Evolutionary conservation across 2,113 vertebrate species (phyloP).

Genomic region (Xenopus laevis): DNA sequence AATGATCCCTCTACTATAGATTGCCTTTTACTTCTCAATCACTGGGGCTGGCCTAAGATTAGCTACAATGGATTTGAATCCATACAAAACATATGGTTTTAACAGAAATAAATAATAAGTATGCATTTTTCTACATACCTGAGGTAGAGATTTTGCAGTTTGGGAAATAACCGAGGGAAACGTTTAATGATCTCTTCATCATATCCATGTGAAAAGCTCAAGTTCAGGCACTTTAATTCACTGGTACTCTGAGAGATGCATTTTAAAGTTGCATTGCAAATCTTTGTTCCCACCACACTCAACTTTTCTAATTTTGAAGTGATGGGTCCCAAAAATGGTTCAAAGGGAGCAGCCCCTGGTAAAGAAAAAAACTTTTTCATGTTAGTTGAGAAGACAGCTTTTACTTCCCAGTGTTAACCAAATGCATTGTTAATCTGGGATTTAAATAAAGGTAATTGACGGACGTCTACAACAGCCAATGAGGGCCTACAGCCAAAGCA

Average conservation of each 20-base stretch:
- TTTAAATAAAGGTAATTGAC: no score
- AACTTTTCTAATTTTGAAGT: constrained; percentile 36
- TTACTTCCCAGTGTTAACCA: no score
- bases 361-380: neutral
- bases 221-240: constrained; percentile 20
- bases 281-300: constrained; percentile 36
- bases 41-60: no score
- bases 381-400: no score
- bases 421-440: no score
- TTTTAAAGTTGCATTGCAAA: constrained; percentile 26
- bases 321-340: constrained; percentile 24
- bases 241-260: constrained; percentile 25
- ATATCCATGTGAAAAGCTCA: constrained; percentile 37
- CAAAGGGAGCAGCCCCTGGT: constrained; percentile 31
- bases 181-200: constrained; percentile 32
- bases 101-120: neutral
- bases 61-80: no score
- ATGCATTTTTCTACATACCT: constrained; percentile 16
- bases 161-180: constrained; percentile 35
- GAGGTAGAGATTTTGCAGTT: constrained; percentile 36
- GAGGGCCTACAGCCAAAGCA: neutral
- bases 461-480: no score
- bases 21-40: no score
- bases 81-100: no score
- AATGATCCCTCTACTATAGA: no score